Evolutionary conservation across 1,140 invertebrate species (phyloP), one percentile per base, ranked within the genome.

Genomic region (Bombus sibiricus): DNA sequence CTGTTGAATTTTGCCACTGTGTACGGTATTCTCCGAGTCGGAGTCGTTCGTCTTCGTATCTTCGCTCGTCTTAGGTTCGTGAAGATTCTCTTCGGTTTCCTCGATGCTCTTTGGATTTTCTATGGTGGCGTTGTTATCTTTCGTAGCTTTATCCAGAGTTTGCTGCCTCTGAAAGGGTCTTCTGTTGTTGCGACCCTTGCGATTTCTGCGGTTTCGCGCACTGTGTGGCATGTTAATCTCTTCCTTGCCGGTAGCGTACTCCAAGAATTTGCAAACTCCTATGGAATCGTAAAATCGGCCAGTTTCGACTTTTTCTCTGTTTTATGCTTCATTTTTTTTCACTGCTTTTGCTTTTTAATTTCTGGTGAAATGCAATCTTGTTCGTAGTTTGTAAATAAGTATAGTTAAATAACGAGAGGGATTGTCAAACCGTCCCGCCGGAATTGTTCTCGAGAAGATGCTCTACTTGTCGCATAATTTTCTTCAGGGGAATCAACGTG

Each of bases 201-300:
- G 93, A 81, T 93, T 92, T 77, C 91, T 91, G n/a, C 93, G 91
- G 62, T 80, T 88, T 3, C 91, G 91, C 62, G 89, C 83, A 8
- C 88, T 88, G 53, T 93, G 90, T n/a, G 93, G 92, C 93, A 94
- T 94, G 59, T 28, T 90, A 66, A 68, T 71, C 37, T 91, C 91
- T 84, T 93, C 90, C 39, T 68, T 74, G 86, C 93, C 93, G 34
- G 91, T 92, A 25, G 84, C 76, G 92, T 93, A 92, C 76, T 88
- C 92, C 82, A 83, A 86, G 66, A 76, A 71, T 77, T 90, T 83
- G 86, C 18, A 25, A 62, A 80, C 57, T 88, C 88, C 90, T 90
- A 59, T n/a, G 81, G 53, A 22, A 73, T 66, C 75, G 86, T 39
- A 57, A 53, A 80, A 77, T 78, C 68, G 59, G 18, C 32, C 77